A percentile compares a stretch with the other conserved stretches of the same genome.
Conservation (phyloP, 2,113 vertebrate genomes). For the Leucopternis melanops region DNA sequence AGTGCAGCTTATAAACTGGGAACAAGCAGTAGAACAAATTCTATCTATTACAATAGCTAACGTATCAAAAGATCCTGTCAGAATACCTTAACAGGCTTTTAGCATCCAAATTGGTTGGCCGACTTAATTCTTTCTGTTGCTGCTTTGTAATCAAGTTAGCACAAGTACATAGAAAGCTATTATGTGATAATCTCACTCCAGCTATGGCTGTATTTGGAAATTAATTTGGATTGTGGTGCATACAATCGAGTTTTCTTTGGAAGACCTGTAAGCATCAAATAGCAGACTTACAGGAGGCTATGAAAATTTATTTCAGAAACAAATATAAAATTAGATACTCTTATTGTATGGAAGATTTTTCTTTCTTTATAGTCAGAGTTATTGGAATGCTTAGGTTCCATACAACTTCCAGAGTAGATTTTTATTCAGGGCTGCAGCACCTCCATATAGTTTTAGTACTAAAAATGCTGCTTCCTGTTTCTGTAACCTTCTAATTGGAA, state of each 20-base stretch:
- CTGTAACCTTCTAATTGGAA: background rate
- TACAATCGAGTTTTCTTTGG: background rate
- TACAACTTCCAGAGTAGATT: background rate
- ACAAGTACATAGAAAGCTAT: background rate
- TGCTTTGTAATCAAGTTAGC: background rate
- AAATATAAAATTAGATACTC: background rate
- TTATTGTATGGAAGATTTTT: background rate
- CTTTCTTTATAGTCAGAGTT: background rate
- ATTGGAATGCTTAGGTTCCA: background rate
- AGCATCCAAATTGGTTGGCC: background rate
- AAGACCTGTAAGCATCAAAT: background rate
- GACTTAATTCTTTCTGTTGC: background rate
- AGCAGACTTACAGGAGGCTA: background rate
- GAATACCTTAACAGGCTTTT: background rate
- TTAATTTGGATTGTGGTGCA: background rate
- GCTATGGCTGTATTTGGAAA: background rate
- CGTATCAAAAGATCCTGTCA: background rate
- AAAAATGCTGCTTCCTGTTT: background rate
- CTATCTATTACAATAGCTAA: background rate
- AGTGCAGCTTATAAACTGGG: background rate
- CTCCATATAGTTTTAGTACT: slow-evolving; percentile 41
- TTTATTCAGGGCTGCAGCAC: slow-evolving; percentile 28
- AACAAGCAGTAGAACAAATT: background rate
- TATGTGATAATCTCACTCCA: background rate
- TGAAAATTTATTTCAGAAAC: slow-evolving; percentile 5